These are phyloP conservation scores for Hyaena hyaena DNA, from an alignment of 2,113 vertebrate species.

Conservation along the genomic window DNA sequence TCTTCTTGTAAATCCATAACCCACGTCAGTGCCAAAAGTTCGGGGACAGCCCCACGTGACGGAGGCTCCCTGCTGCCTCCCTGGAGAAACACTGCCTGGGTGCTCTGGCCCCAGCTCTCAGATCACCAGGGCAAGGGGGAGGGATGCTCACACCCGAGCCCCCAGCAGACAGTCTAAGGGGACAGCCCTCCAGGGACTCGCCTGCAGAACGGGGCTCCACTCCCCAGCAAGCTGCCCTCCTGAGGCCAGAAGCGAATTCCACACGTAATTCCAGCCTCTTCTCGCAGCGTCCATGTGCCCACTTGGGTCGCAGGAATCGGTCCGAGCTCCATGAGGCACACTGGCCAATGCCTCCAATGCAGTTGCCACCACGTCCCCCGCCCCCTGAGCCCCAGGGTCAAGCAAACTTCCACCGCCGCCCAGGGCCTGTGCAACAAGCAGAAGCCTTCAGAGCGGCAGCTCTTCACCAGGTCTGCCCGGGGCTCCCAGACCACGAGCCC, in stretches of 20 bases:
- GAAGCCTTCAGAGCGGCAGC: not conserved
- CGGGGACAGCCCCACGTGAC: not conserved
- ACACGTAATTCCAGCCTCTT: not conserved
- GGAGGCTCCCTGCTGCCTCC: not conserved
- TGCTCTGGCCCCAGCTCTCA: not conserved
- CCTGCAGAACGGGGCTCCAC: not conserved
- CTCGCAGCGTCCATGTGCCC: rapidly evolving
- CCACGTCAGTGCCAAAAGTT: not conserved
- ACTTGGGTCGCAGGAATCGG: too few species aligned
- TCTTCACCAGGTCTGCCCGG: not conserved
- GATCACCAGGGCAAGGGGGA: not conserved
- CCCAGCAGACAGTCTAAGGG: not conserved
- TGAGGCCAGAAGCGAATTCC: not conserved
- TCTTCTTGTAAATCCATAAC: not conserved
- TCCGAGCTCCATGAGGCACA: not conserved
- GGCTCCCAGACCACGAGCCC: not conserved
- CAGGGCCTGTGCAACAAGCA: not conserved
- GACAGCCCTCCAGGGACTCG: too few species aligned
- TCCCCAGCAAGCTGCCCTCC: not conserved
- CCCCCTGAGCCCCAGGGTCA: not conserved
- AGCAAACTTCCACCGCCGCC: not conserved
- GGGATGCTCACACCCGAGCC: not conserved
- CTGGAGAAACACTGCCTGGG: not conserved
- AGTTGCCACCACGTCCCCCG: not conserved
- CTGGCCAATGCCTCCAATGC: not conserved